Evolutionary conservation across 2,888 invertebrate genomes (phyloP).

Genomic region (Spicauda simplicius): DNA sequence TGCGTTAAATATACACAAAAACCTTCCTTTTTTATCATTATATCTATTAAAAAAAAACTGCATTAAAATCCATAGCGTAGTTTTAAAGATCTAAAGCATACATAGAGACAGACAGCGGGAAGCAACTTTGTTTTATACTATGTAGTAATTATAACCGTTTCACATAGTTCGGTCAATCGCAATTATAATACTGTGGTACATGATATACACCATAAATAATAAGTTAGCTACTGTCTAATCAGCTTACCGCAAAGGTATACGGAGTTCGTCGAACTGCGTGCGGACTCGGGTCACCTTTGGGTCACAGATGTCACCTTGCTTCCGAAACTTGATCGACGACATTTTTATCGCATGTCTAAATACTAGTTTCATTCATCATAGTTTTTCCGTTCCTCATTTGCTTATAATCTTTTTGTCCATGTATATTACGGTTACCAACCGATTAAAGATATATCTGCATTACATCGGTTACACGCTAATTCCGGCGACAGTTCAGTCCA

Average conservation of each 20-base stretch:
- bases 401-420: constrained; percentile 2
- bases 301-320: constrained; percentile 79
- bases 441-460: background rate
- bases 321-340: constrained; percentile 76
- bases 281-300: constrained; percentile 73
- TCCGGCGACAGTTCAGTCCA: no score
- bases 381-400: constrained; percentile 44
- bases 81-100: no score
- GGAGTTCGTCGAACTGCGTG: constrained; percentile 70
- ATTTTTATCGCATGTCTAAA: constrained; percentile 63
- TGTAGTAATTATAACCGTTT: background rate
- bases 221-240: constrained; percentile 26
- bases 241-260: constrained; percentile 34
- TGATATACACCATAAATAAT: constrained; percentile 21
- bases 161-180: background rate
- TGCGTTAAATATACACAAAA: no score
- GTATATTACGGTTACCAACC: background rate
- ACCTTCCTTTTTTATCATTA: no score
- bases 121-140: no score
- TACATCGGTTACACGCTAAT: no score
- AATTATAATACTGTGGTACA: constrained; percentile 2
- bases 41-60: no score
- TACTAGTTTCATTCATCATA: constrained; percentile 67
- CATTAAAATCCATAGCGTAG: no score
- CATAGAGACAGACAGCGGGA: no score